Conservation (phyloP, 2,888 invertebrate genomes). For the Tetranychus piercei region DNA sequence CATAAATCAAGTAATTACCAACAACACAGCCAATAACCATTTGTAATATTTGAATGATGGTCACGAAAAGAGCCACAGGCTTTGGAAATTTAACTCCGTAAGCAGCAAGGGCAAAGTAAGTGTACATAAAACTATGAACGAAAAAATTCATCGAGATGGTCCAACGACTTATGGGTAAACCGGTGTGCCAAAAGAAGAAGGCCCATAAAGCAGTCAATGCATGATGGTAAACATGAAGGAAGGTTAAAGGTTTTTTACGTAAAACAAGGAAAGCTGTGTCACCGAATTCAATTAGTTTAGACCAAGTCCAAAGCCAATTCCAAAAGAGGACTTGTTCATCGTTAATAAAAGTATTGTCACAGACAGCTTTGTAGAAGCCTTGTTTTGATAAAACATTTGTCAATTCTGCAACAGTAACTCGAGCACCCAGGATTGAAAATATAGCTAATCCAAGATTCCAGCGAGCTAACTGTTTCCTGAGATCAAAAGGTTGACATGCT, state of each 20-base stretch:
- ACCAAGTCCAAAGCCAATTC: constrained; percentile 90
- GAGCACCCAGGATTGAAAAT: constrained; percentile 73
- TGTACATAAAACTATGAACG: background rate
- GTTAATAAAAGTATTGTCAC: constrained; percentile 77
- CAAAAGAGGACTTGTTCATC: constrained; percentile 87
- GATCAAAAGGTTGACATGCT: constrained; percentile 66
- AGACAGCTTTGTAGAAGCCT: constrained; percentile 85
- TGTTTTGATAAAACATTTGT: constrained; percentile 66
- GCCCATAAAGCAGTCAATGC: constrained; percentile 49
- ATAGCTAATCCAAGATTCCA: constrained; percentile 83
- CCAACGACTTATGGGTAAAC: background rate
- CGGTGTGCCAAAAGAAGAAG: background rate
- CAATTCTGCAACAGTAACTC: constrained; percentile 76
- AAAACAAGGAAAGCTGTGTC: constrained; percentile 77
- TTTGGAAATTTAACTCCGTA: background rate
- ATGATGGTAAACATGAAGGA: constrained; percentile 91
- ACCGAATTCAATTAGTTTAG: constrained; percentile 84
- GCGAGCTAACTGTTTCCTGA: constrained; percentile 61
- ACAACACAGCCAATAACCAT: background rate
- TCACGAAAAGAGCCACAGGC: background rate
- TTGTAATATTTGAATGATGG: background rate
- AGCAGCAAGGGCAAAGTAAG: background rate
- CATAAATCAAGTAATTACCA: background rate
- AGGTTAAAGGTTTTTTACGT: constrained; percentile 77
- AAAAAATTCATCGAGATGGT: background rate